phyloP scores from a whole-genome alignment of 2,888 invertebrate genomes.

The Gortyna flavago region DNA sequence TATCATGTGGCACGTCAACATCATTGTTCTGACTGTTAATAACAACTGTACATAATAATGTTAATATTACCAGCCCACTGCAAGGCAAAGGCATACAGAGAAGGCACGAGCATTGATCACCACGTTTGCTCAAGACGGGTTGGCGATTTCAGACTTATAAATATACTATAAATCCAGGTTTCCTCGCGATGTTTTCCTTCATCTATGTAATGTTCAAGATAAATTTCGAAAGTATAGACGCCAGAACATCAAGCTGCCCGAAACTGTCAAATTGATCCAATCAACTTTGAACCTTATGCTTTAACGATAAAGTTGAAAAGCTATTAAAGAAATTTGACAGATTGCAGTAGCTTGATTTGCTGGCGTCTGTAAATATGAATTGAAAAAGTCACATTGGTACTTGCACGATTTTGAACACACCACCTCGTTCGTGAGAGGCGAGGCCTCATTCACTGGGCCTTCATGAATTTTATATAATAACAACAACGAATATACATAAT shows the following conservation, averaged over 20 bases:
- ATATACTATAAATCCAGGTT: no score
- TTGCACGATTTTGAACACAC: neutral
- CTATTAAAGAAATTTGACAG: no score
- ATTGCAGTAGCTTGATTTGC: no score
- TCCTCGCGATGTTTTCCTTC: neutral
- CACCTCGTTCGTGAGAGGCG: no score
- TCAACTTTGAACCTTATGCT: no score
- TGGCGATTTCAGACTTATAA: no score
- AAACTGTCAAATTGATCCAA: no score
- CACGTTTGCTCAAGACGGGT: neutral
- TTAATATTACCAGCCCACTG: no score
- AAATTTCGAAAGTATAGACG: neutral
- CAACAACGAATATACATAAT: no score
- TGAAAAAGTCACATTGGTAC: neutral
- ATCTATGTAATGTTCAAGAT: no score
- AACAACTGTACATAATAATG: neutral
- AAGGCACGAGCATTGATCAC: neutral
- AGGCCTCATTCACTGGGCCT: neutral
- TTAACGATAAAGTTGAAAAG: no score
- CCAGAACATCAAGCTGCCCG: no score
- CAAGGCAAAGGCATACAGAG: neutral
- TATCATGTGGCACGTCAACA: neutral
- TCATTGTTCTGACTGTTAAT: neutral
- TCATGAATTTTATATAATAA: neutral
- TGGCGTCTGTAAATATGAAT: neutral